These are phyloP conservation scores for Pristis pectinata DNA, from an alignment of 2,797 vertebrate genomes.

Conservation along the genomic window DNA sequence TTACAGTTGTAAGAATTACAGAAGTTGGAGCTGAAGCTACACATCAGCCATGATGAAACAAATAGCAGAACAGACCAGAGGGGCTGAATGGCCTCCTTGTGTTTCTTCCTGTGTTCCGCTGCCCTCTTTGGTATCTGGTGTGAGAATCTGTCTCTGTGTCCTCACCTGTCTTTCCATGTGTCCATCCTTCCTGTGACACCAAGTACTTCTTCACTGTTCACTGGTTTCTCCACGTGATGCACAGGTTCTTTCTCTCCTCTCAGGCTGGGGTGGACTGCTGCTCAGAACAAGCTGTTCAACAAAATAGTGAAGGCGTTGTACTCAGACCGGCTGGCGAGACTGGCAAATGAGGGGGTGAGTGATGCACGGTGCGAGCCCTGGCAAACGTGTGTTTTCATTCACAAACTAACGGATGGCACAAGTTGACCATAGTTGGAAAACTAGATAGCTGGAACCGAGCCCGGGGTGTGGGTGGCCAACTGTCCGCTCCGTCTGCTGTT, in stretches of 20 bases:
- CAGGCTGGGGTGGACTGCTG: constrained; percentile 85
- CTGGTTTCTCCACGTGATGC: neutral
- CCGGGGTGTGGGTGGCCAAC: neutral
- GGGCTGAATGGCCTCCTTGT: no score
- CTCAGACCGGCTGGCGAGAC: constrained; percentile 80
- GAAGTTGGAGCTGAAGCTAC: no score
- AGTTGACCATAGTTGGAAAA: neutral
- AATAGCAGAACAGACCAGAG: no score
- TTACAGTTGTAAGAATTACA: no score
- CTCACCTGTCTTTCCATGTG: neutral
- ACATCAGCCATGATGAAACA: no score
- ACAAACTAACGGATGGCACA: neutral
- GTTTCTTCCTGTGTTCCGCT: no score
- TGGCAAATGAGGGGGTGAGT: constrained; percentile 89
- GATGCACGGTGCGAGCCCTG: no score
- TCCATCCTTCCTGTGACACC: neutral
- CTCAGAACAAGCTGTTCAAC: constrained; percentile 95
- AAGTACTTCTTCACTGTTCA: neutral
- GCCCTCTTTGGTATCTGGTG: no score
- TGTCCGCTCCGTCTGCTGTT: no score
- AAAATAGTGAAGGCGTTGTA: constrained; percentile 93
- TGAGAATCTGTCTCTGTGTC: neutral
- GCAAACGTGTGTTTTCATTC: neutral
- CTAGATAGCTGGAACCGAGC: neutral
- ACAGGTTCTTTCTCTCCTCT: constrained; percentile 36